A percentile compares a stretch with the other conserved stretches of the same genome.
Evolutionary conservation across 2,113 vertebrate species (phyloP).

Genomic region (Puntigrus tetrazona): DNA sequence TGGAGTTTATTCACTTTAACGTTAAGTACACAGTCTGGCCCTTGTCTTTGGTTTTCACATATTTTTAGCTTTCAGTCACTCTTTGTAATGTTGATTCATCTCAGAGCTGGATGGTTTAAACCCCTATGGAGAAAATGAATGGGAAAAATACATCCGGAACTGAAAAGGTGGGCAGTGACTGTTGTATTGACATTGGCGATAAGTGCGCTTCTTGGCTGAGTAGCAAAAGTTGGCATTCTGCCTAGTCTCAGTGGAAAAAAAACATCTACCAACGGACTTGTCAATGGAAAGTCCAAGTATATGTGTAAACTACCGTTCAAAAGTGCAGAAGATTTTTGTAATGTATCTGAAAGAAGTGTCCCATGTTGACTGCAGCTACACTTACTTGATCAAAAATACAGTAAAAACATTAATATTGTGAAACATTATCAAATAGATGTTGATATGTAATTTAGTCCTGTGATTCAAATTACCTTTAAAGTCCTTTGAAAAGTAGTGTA

Average conservation of each 20-base stretch:
- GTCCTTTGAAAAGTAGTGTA: too few species aligned
- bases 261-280: background rate
- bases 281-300: background rate
- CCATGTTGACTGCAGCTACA: background rate
- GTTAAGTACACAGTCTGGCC: background rate
- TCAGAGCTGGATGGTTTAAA: background rate
- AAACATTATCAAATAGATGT: background rate
- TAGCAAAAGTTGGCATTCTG: slow-evolving; percentile 2
- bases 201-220: background rate
- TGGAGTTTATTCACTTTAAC: background rate
- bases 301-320: background rate
- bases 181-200: slow-evolving; percentile 9
- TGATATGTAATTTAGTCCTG: background rate
- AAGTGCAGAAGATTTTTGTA: background rate
- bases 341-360: background rate
- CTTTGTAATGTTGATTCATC: slow-evolving; percentile 6
- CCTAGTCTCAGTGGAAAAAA: background rate
- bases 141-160: background rate
- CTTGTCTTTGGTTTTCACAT: background rate
- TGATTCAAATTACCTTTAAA: background rate
- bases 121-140: background rate
- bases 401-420: background rate
- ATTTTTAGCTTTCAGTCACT: background rate
- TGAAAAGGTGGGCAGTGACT: slow-evolving; percentile 8
- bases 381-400: background rate